Conservation (phyloP, 2,113 vertebrate species). For the Pitta sordida region DNA sequence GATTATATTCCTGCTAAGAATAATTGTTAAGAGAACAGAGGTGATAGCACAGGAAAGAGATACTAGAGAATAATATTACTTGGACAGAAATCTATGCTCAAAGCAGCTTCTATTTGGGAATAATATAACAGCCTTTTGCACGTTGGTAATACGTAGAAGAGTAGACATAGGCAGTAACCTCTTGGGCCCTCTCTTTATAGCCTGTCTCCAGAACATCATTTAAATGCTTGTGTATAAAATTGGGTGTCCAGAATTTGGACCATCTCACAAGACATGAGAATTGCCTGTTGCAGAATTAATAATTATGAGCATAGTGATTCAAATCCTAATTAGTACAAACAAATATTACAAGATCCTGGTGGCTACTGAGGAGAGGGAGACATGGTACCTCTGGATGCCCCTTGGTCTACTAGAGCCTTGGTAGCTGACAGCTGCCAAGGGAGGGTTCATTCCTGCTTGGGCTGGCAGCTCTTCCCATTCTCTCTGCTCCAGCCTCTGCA, state of each 20-base stretch:
- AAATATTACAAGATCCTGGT: not conserved
- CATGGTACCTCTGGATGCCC: rapidly evolving
- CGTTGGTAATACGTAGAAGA: not conserved
- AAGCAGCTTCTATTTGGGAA: not conserved
- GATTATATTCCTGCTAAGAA: not conserved
- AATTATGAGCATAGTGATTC: not conserved
- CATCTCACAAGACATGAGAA: not conserved
- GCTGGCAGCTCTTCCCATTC: not conserved
- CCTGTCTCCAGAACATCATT: not conserved
- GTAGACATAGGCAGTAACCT: not conserved
- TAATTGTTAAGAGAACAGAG: not conserved
- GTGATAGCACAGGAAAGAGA: not conserved
- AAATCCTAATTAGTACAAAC: not conserved
- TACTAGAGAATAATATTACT: not conserved
- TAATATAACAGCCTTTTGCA: not conserved
- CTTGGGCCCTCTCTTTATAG: not conserved
- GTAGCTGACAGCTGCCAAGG: not conserved
- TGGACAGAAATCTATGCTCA: not conserved
- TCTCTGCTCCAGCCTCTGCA: not conserved
- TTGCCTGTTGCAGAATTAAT: not conserved
- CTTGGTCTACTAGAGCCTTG: not conserved
- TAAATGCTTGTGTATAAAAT: not conserved
- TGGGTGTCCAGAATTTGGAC: not conserved
- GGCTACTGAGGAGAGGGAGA: not conserved
- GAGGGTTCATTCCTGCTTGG: rapidly evolving